Evolutionary conservation across 2,797 vertebrate species (phyloP).

Genomic region (Eulemur albifrons): DNA sequence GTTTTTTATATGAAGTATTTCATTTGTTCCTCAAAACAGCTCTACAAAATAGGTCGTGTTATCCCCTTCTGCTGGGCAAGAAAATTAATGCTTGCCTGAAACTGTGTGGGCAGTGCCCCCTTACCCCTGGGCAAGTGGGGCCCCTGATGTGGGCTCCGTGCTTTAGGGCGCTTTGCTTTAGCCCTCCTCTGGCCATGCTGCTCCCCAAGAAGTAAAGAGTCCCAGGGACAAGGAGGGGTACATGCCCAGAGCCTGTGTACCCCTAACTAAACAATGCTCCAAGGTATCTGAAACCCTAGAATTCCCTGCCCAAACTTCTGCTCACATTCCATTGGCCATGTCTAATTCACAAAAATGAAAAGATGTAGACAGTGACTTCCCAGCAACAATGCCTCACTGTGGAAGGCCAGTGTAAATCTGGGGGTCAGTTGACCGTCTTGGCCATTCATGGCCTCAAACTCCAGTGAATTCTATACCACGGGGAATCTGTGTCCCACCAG

Average conservation of each 20-base stretch:
- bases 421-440: neutral
- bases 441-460: neutral
- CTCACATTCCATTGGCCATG: neutral
- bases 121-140: neutral
- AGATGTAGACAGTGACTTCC: neutral
- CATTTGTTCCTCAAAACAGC: neutral
- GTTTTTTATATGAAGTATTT: neutral
- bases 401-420: neutral
- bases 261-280: accelerated
- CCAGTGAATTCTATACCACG: accelerated
- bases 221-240: neutral
- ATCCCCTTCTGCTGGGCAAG: neutral
- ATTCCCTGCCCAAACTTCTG: neutral
- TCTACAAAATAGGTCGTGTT: neutral
- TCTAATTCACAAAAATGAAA: neutral
- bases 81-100: neutral
- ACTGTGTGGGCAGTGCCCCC: neutral
- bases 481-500: neutral
- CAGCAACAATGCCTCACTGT: neutral
- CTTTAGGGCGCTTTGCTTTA: neutral
- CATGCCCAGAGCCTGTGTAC: neutral
- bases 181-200: neutral
- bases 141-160: neutral
- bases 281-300: neutral
- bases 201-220: neutral